These are phyloP conservation scores for Crotalus helleri DNA, from an alignment of 2,113 vertebrate species.

Conservation along the genomic window DNA sequence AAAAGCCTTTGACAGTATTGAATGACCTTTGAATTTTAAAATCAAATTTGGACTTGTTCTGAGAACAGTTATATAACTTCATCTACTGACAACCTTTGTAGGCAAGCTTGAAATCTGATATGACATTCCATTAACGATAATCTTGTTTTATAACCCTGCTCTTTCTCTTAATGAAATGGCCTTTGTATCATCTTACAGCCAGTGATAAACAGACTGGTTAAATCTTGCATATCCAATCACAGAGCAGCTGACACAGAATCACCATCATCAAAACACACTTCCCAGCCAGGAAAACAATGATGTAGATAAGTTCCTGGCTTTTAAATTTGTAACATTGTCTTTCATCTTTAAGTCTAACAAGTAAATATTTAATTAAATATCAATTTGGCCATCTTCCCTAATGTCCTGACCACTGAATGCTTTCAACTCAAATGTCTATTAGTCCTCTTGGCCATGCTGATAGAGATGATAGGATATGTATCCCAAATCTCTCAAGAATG, in stretches of 20 bases:
- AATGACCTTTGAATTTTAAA: neutral
- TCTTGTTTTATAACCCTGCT: neutral
- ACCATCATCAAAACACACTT: neutral
- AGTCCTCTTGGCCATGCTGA: neutral
- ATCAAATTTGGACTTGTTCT: neutral
- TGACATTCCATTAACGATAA: neutral
- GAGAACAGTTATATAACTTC: neutral
- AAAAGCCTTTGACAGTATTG: neutral
- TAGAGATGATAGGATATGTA: neutral
- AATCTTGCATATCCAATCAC: neutral
- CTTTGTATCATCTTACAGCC: neutral
- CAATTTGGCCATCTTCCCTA: neutral
- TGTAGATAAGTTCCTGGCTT: neutral
- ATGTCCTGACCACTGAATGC: neutral
- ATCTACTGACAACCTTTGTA: neutral
- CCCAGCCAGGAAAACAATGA: neutral
- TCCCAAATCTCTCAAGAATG: neutral
- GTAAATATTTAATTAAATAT: neutral
- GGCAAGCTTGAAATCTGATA: neutral
- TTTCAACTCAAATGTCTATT: neutral
- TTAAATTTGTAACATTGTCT: neutral
- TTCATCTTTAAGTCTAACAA: neutral
- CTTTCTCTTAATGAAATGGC: neutral
- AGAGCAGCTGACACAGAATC: neutral
- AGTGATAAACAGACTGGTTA: neutral